phyloP scores from a whole-genome alignment of 2,888 invertebrate genomes.

The Heliconius sara region DNA sequence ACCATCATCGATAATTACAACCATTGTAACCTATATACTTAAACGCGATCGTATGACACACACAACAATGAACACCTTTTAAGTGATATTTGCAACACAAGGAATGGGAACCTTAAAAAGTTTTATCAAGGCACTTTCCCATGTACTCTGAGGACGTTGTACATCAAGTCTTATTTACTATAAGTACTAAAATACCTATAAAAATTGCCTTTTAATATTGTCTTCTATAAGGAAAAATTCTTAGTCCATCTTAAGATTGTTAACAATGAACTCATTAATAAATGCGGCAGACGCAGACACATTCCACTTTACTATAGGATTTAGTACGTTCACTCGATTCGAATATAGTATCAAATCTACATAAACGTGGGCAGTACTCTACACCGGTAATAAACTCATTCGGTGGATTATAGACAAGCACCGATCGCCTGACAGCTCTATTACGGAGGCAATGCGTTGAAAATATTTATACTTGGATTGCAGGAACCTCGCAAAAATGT shows the following conservation, averaged over 20 bases:
- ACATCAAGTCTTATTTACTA: slow-evolving; percentile 16
- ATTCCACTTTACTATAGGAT: slow-evolving; percentile 45
- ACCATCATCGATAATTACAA: slow-evolving; percentile 81
- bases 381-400: slow-evolving; percentile 76
- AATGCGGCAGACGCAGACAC: slow-evolving; percentile 38
- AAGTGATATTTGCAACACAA: slow-evolving; percentile 59
- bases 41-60: slow-evolving; percentile 65
- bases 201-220: slow-evolving; percentile 36
- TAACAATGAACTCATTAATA: slow-evolving; percentile 45
- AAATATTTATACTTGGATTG: slow-evolving; percentile 66
- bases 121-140: slow-evolving; percentile 16
- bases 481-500: slow-evolving; percentile 65
- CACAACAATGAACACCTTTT: slow-evolving; percentile 63
- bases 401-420: slow-evolving; percentile 71
- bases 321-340: slow-evolving; percentile 41
- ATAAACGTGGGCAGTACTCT: slow-evolving; percentile 60
- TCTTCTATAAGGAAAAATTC: slow-evolving; percentile 42
- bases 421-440: slow-evolving; percentile 75
- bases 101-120: slow-evolving; percentile 41
- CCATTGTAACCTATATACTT: slow-evolving; percentile 73
- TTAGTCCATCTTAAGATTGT: slow-evolving; percentile 33
- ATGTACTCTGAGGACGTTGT: slow-evolving; percentile 4
- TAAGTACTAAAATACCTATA: slow-evolving; percentile 34
- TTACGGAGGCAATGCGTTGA: slow-evolving; percentile 68
- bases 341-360: slow-evolving; percentile 48